Percentiles rank a stretch among this genome's conserved stretches.
Conservation (phyloP, 2,888 invertebrate genomes). For the Sthenelais limicola region DNA sequence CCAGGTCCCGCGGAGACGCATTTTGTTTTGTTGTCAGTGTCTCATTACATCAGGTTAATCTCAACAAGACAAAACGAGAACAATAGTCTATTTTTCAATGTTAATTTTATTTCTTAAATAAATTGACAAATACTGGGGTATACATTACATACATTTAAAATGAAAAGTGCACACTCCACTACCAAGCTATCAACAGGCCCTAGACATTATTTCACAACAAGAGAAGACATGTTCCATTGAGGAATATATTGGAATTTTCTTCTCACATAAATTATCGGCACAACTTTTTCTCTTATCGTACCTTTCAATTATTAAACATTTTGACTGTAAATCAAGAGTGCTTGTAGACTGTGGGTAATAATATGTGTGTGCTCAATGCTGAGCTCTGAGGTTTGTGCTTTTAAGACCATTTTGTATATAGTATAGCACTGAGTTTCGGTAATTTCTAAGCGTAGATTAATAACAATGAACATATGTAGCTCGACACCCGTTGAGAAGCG, state of each 20-base stretch:
- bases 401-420: conserved; percentile 13
- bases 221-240: conserved; percentile 26
- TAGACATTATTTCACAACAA: conserved; percentile 38
- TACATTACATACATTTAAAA: conserved; percentile 40
- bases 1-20: too few relatives aligned
- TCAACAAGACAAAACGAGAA: not conserved
- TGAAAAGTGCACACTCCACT: conserved; percentile 39
- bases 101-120: conserved; percentile 40
- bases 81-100: conserved; percentile 14
- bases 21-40: too few relatives aligned
- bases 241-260: conserved; percentile 21
- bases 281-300: conserved; percentile 5
- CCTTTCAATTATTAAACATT: conserved; percentile 11
- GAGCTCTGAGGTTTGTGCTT: conserved; percentile 25
- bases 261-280: conserved; percentile 37
- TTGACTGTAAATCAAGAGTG: conserved; percentile 33
- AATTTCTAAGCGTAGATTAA: too few relatives aligned
- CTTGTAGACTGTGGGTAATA: conserved; percentile 30
- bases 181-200: conserved; percentile 40
- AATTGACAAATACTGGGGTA: conserved; percentile 40
- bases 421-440: conserved; percentile 23
- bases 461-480: too few relatives aligned
- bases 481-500: too few relatives aligned
- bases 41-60: too few relatives aligned
- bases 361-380: not conserved